Evolutionary conservation across 2,888 invertebrate species (phyloP).

Genomic region (Rotaria socialis): DNA sequence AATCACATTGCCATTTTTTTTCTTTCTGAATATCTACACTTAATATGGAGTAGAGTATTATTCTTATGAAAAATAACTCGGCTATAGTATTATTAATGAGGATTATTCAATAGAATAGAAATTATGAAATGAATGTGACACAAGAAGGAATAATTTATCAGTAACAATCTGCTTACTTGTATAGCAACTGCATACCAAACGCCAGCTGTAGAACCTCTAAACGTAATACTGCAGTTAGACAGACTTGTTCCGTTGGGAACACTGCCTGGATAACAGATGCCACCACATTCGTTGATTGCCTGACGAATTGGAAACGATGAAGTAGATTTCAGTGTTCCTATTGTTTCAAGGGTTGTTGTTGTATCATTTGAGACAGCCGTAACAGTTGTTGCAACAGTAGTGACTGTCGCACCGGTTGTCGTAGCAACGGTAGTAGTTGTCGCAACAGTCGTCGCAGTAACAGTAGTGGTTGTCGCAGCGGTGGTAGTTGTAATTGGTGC

Average conservation of each 20-base stretch:
- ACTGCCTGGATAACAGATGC: neutral
- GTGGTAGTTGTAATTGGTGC: neutral
- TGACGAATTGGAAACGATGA: neutral
- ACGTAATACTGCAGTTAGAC: neutral
- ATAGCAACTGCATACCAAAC: neutral
- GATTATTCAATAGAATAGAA: too few species aligned
- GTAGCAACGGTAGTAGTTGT: too few species aligned
- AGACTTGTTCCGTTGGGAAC: neutral
- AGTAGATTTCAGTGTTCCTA: neutral
- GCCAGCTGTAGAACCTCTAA: neutral
- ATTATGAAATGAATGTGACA: too few species aligned
- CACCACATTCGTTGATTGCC: neutral
- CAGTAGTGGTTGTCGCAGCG: neutral
- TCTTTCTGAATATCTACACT: too few species aligned
- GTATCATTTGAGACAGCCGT: neutral
- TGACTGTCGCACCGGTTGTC: neutral
- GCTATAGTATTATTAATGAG: too few species aligned
- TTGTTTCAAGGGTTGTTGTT: neutral
- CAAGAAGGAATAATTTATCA: neutral
- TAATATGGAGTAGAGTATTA: too few species aligned
- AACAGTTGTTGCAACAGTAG: neutral
- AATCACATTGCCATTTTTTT: too few species aligned
- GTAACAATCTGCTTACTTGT: neutral
- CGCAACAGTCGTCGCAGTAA: too few species aligned
- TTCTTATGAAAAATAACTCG: too few species aligned